These are phyloP conservation scores for Liparis tanakae DNA, from an alignment of 2,797 vertebrate species.

Conservation along the genomic window DNA sequence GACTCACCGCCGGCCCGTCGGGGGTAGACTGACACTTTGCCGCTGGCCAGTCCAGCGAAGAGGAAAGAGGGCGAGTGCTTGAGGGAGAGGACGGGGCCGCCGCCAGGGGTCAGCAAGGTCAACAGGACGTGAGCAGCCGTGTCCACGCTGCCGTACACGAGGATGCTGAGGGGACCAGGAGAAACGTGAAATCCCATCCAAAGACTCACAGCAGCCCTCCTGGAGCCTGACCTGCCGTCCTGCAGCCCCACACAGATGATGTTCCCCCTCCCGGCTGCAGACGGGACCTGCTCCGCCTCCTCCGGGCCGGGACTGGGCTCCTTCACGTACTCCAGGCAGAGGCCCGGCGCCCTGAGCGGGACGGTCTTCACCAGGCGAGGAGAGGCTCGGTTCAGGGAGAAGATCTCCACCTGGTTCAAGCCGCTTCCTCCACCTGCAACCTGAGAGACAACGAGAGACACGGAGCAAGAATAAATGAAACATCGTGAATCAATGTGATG, in stretches of 20 bases:
- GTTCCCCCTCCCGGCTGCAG: constrained; percentile 71
- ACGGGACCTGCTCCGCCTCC: constrained; percentile 49
- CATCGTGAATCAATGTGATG: not conserved
- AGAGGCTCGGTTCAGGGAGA: constrained; percentile 88
- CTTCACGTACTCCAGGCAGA: constrained; percentile 89
- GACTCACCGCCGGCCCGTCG: constrained; percentile 78
- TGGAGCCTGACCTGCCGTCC: constrained; percentile 92
- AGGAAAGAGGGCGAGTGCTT: constrained; percentile 81
- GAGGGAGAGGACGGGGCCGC: constrained; percentile 84
- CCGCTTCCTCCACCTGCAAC: constrained; percentile 86
- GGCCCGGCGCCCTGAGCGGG: constrained; percentile 81
- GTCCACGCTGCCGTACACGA: constrained; percentile 87
- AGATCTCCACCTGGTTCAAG: constrained; percentile 87
- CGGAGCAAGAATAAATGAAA: not conserved
- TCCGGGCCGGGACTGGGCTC: constrained; percentile 63
- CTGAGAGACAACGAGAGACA: constrained; percentile 66
- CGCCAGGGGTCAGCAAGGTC: constrained; percentile 79
- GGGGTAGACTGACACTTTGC: constrained; percentile 85
- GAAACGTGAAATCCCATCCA: too few species aligned
- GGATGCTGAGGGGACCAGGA: constrained; percentile 78
- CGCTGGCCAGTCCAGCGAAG: constrained; percentile 88
- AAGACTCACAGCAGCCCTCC: too few species aligned
- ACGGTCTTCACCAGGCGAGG: constrained; percentile 91
- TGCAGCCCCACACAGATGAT: constrained; percentile 88
- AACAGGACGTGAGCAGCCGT: constrained; percentile 86